Evolutionary conservation across 2,888 invertebrate genomes (phyloP), one percentile per base, ranked within the genome.

Genomic region (Clivina fossor): DNA sequence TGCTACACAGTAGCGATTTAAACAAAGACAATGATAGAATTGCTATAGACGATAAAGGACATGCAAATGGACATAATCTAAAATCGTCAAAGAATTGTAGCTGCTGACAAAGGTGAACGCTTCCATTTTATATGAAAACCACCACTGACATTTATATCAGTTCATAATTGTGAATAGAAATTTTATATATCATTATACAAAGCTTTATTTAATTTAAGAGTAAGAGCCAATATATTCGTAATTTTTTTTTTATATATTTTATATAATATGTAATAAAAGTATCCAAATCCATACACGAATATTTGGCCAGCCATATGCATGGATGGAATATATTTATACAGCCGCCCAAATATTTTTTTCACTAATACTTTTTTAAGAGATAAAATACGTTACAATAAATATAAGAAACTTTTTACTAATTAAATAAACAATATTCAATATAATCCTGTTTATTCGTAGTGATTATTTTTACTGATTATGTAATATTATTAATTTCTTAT

Each of bases 1-100:
- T 88, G 62, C 81, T 88, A 65, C 85, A 83, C 66, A 84, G 80
- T 63, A 82, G 80, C 69, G 86, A 86, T 64, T 66, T 72, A 66
- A 79, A 74, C 69, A 82, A 78, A 68, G 88, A 88, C 32, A 55
- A 46, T 40, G 55, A 55, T 16, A 46, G 55, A 55, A 55, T 55
- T 22, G 55, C 55, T 8, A 55, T 55, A 9, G 55, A 55, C 20
- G 55, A 47, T n/a, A 55, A 55, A 26, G 47, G 55, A 9, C 37
- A 53, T 13, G 41, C 37, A 37, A 53, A 53, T 22, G 53, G 53
- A 44, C 26, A 53, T 15, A 43, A 33, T 32, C 20, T 49, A 38
- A 53, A 44, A 35, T 44, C 43, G 24, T 53, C 53, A 13, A 53
- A 53, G 44, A 44, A 43, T 8, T 53, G 53, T 37, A 53, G 53